Base-by-base conservation (phyloP, 1,140 invertebrate genomes). In the Drosophila paulistorum region DNA sequence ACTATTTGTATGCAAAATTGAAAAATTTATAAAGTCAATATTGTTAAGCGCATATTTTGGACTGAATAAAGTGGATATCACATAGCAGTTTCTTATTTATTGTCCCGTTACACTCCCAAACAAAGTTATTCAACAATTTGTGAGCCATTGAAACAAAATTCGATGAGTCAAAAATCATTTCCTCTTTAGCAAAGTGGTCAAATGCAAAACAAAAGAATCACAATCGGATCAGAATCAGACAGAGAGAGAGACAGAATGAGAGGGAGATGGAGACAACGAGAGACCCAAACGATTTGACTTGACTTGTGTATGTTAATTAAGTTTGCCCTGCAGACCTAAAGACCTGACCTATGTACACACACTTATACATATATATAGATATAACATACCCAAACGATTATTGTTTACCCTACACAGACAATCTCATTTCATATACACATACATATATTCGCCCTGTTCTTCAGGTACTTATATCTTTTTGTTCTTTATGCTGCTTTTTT, bases 291-390 rank as follows among this genome's bases (percentile, higher is more conserved):
- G 37, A 39, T 51, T 51, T 51, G 45, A 51, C 45, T 51, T 51
- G 74, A 76, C 63, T 39, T 41, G 65, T 41, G 65, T 39, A 7
- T 51, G 37, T 63, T 45, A 68, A 68, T 74, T 69, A 79, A 82
- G 76, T 76, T 77, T 76, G 69, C 65, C 79, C 73, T 60, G 76
- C 68, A 70, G 74, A 82, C 83, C 74, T 69, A 68, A 65, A 86
- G 79, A 87, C 83, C 83, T 86, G 83, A 86, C 82, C 82, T 86
- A 86, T 87, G 83, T 51, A 68, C 60, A 76, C 57, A 71, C 65
- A 65, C 74, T 63, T 69, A 35, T 30, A 62, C 26, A 71, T 54
- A 45, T 54, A 45, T 45, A 42, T 30, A 39, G 41, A 54, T 65
- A 42, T 57, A 14, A n/a, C 20, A 26, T 41, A 61, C 33, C 33